Evolutionary conservation across 2,888 invertebrate species (phyloP), one percentile per base, ranked within the genome.

Genomic region (Cloeon dipterum): DNA sequence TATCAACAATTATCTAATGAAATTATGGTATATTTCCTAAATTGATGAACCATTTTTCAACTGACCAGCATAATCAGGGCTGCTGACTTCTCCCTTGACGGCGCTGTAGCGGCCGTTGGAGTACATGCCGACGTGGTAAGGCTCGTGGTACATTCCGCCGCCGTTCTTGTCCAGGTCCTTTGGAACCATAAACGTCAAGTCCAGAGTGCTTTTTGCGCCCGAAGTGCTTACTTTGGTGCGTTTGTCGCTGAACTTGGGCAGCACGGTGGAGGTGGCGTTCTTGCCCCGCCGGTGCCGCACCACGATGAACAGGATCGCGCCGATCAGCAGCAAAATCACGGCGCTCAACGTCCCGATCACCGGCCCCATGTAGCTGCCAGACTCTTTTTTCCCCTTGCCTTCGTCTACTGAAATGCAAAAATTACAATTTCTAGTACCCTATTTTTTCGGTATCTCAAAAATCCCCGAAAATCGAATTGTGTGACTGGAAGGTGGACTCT

Each of bases 341-440:
- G 74, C 73, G 32, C 73, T 70, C 47, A 78, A 61, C 39, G 72
- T 65, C 35, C 74, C 74, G 48, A 75, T 74, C 49, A 75, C 65
- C 46, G 70, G 60, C 43, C 71, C 71, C 46, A 72, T 68, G 55
- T 69, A 64, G 42, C 64, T 62, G 19, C 29, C n/a, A 29, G n/a
- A n/a, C n/a, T n/a, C 51, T 62, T 66, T 43, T 63, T 61, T 47
- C 64, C 65, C 41, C 62, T 59, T 49, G 65, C 64, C 50, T 66
- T 52, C 59, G 56, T 65, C 61, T 56, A 61, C 59, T 46, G 62
- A 62, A 53, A 53, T 55, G 43, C n/a, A n/a, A n/a, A n/a, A n/a
- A n/a, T n/a, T n/a, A n/a, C n/a, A n/a, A n/a, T n/a, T n/a, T n/a
- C n/a, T n/a, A n/a, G n/a, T n/a, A n/a, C n/a, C n/a, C n/a, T n/a